Conservation (phyloP, 2,888 invertebrate genomes). For the Papilio elwesi region DNA sequence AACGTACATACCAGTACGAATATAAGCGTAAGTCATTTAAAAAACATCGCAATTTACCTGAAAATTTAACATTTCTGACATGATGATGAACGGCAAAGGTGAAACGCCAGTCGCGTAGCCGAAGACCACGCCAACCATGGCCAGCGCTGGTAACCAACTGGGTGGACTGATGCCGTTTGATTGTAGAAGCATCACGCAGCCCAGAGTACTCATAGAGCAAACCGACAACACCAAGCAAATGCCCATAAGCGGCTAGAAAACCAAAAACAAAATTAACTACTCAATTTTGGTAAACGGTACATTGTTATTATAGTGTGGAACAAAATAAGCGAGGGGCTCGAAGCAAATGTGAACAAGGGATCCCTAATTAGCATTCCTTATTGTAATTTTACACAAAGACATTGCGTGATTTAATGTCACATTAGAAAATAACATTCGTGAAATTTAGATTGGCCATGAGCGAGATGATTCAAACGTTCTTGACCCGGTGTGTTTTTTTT, state of each 20-base stretch:
- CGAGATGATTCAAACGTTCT: too few species aligned
- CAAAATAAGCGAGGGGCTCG: not conserved
- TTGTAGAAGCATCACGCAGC: conserved; percentile 52
- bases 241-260: conserved; percentile 53
- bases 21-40: not conserved
- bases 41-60: conserved; percentile 46
- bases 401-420: too few species aligned
- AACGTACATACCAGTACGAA: not conserved
- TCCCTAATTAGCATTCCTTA: too few species aligned
- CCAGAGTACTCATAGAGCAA: conserved; percentile 50
- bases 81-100: conserved; percentile 59
- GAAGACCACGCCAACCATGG: conserved; percentile 51
- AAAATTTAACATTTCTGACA: conserved; percentile 64
- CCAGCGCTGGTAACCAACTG: conserved; percentile 54
- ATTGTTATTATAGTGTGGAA: not conserved
- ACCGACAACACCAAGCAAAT: conserved; percentile 47
- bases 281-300: not conserved
- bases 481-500: too few species aligned
- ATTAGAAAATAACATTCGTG: too few species aligned
- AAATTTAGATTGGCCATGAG: too few species aligned
- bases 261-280: not conserved
- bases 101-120: conserved; percentile 58
- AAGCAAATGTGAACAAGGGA: too few species aligned
- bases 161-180: conserved; percentile 50
- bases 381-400: too few species aligned